These are phyloP conservation scores for Nothoprocta pentlandii DNA, from an alignment of 2,113 vertebrate species.

Conservation along the genomic window DNA sequence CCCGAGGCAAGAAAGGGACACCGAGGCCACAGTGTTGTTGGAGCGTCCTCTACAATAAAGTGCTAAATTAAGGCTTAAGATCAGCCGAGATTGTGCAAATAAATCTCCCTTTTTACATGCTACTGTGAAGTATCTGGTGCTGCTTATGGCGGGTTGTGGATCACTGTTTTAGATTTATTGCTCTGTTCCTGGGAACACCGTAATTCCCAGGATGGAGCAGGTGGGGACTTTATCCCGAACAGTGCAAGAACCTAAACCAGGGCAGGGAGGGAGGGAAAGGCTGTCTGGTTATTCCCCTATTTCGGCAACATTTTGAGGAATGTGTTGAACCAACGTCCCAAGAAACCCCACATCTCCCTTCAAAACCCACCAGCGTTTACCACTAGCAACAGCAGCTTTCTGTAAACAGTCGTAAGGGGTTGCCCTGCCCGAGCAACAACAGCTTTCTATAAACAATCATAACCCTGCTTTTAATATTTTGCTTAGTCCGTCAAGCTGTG, in stretches of 20 bases:
- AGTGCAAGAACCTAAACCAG: not conserved
- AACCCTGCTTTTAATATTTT: not conserved
- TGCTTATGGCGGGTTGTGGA: rapidly evolving
- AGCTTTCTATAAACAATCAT: rapidly evolving
- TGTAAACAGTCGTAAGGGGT: rapidly evolving
- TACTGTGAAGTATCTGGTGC: rapidly evolving
- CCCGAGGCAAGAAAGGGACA: not conserved
- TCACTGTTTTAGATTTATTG: rapidly evolving
- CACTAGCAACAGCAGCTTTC: not conserved
- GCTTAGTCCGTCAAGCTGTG: not conserved
- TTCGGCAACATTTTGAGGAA: not conserved
- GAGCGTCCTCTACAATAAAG: not conserved
- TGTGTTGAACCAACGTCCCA: rapidly evolving
- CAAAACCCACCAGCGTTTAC: too few relatives aligned
- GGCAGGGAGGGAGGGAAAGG: not conserved
- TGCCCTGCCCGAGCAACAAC: not conserved
- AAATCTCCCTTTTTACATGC: rapidly evolving
- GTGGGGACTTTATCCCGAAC: rapidly evolving
- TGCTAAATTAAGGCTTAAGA: not conserved
- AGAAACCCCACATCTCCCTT: not conserved
- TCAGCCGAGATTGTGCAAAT: not conserved
- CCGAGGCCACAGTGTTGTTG: rapidly evolving
- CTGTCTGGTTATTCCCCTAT: rapidly evolving
- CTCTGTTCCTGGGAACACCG: rapidly evolving
- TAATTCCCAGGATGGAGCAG: rapidly evolving